Evolutionary conservation across 2,797 vertebrate genomes (phyloP), one percentile per base, ranked within the genome.

Genomic region (Semaprochilodus insignis): DNA sequence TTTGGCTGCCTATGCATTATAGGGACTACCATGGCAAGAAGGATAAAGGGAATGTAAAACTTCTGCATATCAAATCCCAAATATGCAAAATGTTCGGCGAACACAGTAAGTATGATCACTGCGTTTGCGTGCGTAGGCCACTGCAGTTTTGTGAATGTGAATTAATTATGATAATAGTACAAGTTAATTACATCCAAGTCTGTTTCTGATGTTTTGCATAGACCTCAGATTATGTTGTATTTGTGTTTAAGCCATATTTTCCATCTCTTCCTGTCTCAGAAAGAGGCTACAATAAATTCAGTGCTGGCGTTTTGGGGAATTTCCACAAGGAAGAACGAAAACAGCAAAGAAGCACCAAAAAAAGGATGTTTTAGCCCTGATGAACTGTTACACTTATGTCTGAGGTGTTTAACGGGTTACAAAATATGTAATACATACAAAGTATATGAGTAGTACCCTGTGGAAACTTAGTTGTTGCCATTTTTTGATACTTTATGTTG

Each of bases 1-100:
- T 97, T 96, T 99, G 98, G 98, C 94, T 96, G 1, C 77, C 83
- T 1, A 94, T 98, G 87, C 97, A 99, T 92, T 99, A 96, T 85
- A 96, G 94, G 27, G 80, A 19, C 69, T 94, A 93, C 81, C 94
- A 96, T 54, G 95, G 93, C 55, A 94, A 83, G 71, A 93, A 59
- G 23, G 94, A 99, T 25, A 55, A 90, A 71, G 87, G 94, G 80
- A 93, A 93, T 48, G 51, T 81, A 4, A 78, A 85, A 10, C 93
- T 98, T 52, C 77, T 93, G 19, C 76, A 76, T 73, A 88, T 96
- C 86, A 99, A 99, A 89, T 89, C 89, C 59, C 85, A 91, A 2
- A 92, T 96, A 44, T 87, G 90, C 67, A 91, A 91, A 66, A 72
- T 93, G 44, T 84, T 97, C 14, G 90, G 92, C 36, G 95, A 95